Evolutionary conservation across 2,888 invertebrate species (phyloP).

Genomic region (Tetranychus truncatus): DNA sequence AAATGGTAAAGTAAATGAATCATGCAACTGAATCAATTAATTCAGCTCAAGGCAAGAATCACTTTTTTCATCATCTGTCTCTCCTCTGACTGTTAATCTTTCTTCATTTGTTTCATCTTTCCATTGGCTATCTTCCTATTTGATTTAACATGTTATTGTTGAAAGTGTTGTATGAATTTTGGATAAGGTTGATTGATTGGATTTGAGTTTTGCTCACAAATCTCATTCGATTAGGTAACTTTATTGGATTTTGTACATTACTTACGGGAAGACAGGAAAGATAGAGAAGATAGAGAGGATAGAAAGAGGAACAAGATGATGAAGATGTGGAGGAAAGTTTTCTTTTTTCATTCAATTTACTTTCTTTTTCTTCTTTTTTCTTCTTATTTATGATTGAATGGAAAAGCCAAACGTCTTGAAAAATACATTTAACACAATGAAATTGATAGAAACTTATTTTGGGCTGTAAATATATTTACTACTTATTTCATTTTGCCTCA

Average conservation of each 20-base stretch:
- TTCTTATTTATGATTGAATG: neutral
- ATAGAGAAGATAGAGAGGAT: no score
- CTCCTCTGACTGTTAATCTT: conserved; percentile 4
- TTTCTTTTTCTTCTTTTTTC: no score
- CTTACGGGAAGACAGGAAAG: neutral
- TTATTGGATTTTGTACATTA: neutral
- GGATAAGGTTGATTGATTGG: neutral
- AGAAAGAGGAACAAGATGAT: neutral
- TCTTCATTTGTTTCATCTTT: conserved; percentile 11
- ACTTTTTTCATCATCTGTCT: neutral
- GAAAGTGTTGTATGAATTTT: neutral
- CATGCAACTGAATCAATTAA: neutral
- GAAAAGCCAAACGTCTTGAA: neutral
- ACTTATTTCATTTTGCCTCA: neutral
- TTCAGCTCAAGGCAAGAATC: conserved; percentile 2
- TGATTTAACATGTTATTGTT: neutral
- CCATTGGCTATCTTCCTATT: neutral
- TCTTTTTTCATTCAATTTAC: neutral
- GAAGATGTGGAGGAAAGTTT: neutral
- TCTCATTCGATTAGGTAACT: neutral
- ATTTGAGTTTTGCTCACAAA: neutral
- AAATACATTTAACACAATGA: neutral
- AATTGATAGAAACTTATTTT: neutral
- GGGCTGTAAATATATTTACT: neutral
- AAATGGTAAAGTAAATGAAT: neutral